A percentile compares a stretch with the other conserved stretches of the same genome.
Evolutionary conservation across 1,140 invertebrate species (phyloP).

Genomic region (Phocides pigmalion): DNA sequence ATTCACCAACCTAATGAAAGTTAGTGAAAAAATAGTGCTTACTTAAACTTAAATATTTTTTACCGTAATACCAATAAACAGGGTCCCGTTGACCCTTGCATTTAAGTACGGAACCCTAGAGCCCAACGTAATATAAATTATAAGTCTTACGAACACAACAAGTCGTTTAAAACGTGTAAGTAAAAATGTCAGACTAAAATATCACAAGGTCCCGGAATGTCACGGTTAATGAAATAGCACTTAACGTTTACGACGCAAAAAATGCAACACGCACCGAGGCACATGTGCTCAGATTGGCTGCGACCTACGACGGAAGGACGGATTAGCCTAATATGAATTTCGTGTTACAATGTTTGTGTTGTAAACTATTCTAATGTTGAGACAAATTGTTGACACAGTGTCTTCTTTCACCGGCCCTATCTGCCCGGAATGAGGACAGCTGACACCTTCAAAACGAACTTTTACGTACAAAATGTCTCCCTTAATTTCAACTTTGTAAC

Average conservation of each 20-base stretch:
- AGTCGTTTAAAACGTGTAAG: too few species aligned
- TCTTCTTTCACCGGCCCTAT: constrained; percentile 72
- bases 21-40: too few species aligned
- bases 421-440: constrained; percentile 55
- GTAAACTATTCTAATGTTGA: constrained; percentile 64
- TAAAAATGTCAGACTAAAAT: constrained; percentile 4
- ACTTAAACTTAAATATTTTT: too few species aligned
- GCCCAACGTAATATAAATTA: too few species aligned
- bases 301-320: constrained; percentile 61
- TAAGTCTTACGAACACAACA: too few species aligned
- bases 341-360: constrained; percentile 78
- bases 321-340: constrained; percentile 79
- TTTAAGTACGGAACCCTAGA: too few species aligned
- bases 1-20: too few species aligned
- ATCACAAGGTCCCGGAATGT: constrained; percentile 43
- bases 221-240: constrained; percentile 76
- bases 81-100: too few species aligned
- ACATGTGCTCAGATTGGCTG: constrained; percentile 76
- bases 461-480: constrained; percentile 24
- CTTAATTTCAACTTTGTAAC: constrained; percentile 52
- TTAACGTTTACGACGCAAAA: constrained; percentile 76
- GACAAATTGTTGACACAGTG: constrained; percentile 79
- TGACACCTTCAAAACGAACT: constrained; percentile 40
- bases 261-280: constrained; percentile 48
- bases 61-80: too few species aligned